These are phyloP conservation scores for Bruchidius siliquastri DNA, from an alignment of 2,888 invertebrate species.

Conservation along the genomic window DNA sequence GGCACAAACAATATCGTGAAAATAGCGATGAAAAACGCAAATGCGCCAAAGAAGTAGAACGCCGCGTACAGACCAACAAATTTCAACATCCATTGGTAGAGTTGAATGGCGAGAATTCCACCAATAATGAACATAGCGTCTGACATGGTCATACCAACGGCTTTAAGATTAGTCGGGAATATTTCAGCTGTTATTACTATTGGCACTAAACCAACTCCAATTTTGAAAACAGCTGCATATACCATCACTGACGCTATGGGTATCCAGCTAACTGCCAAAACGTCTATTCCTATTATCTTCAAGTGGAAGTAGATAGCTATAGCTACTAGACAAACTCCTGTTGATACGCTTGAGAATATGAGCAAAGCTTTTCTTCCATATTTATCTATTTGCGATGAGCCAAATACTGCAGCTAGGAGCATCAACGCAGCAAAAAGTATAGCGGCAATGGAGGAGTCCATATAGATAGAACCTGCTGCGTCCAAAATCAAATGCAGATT, in stretches of 20 bases:
- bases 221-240: slow-evolving; percentile 38
- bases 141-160: slow-evolving; percentile 42
- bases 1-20: slow-evolving; percentile 39
- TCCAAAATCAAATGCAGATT: slow-evolving; percentile 42
- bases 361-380: slow-evolving; percentile 40
- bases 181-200: slow-evolving; percentile 43
- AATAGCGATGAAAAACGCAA: slow-evolving; percentile 35
- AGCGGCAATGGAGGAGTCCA: slow-evolving; percentile 35
- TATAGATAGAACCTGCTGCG: slow-evolving; percentile 38
- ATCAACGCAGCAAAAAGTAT: slow-evolving; percentile 41
- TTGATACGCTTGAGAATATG: slow-evolving; percentile 36
- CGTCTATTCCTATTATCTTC: slow-evolving; percentile 32
- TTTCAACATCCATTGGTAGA: slow-evolving; percentile 34
- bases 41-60: slow-evolving; percentile 39
- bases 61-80: slow-evolving; percentile 37
- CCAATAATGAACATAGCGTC: slow-evolving; percentile 40
- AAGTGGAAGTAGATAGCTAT: slow-evolving; percentile 41
- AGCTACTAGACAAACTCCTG: slow-evolving; percentile 35
- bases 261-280: slow-evolving; percentile 36
- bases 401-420: slow-evolving; percentile 36
- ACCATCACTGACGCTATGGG: slow-evolving; percentile 40
- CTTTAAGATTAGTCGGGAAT: slow-evolving; percentile 43
- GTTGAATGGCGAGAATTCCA: slow-evolving; percentile 35
- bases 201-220: slow-evolving; percentile 42
- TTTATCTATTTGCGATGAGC: slow-evolving; percentile 39